Percentiles rank a stretch among this genome's conserved stretches.
phyloP scores from a whole-genome alignment of 1,140 invertebrate species.

The Drosophila tropicalis region DNA sequence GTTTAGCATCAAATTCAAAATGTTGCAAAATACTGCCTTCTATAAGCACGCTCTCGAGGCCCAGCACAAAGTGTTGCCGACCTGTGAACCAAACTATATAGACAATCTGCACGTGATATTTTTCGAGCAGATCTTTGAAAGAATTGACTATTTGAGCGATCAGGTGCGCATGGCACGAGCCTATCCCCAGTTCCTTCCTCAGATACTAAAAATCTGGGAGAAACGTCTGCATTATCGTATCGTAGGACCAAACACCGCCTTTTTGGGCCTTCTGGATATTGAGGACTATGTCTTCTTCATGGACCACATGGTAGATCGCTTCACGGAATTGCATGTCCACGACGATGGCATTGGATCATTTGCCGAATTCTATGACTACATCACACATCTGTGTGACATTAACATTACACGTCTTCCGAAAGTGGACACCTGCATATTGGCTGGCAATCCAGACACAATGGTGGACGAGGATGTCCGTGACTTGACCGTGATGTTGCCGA shows the following conservation, averaged over 20 bases:
- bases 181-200: conserved; percentile 63
- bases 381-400: conserved; percentile 61
- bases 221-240: conserved; percentile 44
- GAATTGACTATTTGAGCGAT: conserved; percentile 58
- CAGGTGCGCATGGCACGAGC: conserved; percentile 72
- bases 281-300: conserved; percentile 73
- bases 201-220: conserved; percentile 55
- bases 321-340: conserved; percentile 63
- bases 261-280: conserved; percentile 53
- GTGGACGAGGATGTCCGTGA: conserved; percentile 61
- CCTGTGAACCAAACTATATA: conserved; percentile 52
- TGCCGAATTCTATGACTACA: conserved; percentile 67
- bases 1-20: background rate
- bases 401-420: conserved; percentile 45
- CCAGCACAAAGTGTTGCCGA: conserved; percentile 7
- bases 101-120: conserved; percentile 72
- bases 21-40: conserved; percentile 44
- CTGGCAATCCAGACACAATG: conserved; percentile 53
- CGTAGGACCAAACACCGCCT: conserved; percentile 58
- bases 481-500: conserved; percentile 54
- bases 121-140: conserved; percentile 71
- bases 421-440: conserved; percentile 57
- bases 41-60: conserved; percentile 47
- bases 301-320: conserved; percentile 57
- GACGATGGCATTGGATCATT: conserved; percentile 62